Evolutionary conservation across 2,888 invertebrate genomes (phyloP).

Genomic region (Dynastes tityus): DNA sequence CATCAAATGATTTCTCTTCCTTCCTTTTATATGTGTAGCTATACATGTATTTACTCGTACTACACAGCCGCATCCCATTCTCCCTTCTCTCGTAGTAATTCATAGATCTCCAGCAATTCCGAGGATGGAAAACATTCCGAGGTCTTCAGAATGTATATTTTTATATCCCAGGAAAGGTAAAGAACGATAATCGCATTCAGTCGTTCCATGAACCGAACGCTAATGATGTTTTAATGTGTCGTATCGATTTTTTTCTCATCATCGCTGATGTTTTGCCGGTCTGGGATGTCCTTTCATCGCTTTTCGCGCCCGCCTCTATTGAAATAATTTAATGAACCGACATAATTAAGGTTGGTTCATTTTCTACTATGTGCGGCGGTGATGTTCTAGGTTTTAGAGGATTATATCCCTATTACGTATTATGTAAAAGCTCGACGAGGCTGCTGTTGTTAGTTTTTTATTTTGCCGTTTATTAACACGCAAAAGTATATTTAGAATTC

Average conservation of each 20-base stretch:
- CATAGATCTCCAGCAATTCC: not conserved
- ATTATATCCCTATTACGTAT: no score
- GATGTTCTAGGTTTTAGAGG: not conserved
- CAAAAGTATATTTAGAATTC: no score
- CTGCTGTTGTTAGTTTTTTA: not conserved
- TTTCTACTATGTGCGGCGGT: not conserved
- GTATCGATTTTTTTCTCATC: slow-evolving; percentile 21
- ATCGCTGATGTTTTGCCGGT: slow-evolving; percentile 17
- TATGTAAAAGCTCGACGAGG: no score
- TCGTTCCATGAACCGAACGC: slow-evolving; percentile 1
- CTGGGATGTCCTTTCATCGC: not conserved
- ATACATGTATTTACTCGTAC: no score
- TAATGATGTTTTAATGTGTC: slow-evolving; percentile 48
- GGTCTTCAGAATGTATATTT: no score
- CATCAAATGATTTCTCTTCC: slow-evolving; percentile 35
- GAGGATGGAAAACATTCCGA: no score
- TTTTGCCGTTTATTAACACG: no score
- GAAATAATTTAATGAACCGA: slow-evolving; percentile 50
- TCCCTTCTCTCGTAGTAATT: not conserved
- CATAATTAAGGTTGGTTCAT: slow-evolving; percentile 47
- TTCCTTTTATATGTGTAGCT: not conserved
- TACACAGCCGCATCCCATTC: not conserved
- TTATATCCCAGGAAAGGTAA: not conserved
- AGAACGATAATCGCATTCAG: slow-evolving; percentile 39
- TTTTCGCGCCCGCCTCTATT: slow-evolving; percentile 48